A percentile compares a stretch with the other conserved stretches of the same genome.
Evolutionary conservation across 2,797 vertebrate genomes (phyloP).

Genomic region (Pipistrellus pipistrellus): DNA sequence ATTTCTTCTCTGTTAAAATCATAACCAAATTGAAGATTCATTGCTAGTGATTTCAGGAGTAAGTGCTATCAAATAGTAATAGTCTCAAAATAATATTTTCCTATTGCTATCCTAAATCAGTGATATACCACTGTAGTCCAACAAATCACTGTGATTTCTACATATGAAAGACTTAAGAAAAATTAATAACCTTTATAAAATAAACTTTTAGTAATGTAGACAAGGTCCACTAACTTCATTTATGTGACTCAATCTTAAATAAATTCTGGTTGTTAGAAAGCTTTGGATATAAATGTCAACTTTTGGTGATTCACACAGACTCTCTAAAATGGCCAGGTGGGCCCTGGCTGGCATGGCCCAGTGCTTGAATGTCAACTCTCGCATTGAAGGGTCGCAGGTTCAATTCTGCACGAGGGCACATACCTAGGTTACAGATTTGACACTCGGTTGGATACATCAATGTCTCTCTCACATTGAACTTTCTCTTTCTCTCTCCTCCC

Average conservation of each 20-base stretch:
- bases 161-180: neutral
- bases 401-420: too few species aligned
- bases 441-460: too few species aligned
- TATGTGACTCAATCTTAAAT: conserved; percentile 40
- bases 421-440: too few species aligned
- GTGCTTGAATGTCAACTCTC: too few species aligned
- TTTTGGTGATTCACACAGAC: conserved; percentile 33
- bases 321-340: conserved; percentile 42
- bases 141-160: neutral
- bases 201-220: conserved; percentile 54
- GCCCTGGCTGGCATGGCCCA: too few species aligned
- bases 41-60: neutral
- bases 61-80: conserved; percentile 41
- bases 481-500: too few species aligned
- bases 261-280: conserved; percentile 59
- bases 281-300: neutral
- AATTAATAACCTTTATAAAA: conserved; percentile 26
- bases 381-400: too few species aligned
- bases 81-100: neutral
- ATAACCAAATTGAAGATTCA: conserved; percentile 38
- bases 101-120: neutral
- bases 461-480: too few species aligned
- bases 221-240: conserved; percentile 30
- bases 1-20: conserved; percentile 33
- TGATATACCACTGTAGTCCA: neutral